Evolutionary conservation across 2,888 invertebrate genomes (phyloP).

Genomic region (Lepidonotus clava): DNA sequence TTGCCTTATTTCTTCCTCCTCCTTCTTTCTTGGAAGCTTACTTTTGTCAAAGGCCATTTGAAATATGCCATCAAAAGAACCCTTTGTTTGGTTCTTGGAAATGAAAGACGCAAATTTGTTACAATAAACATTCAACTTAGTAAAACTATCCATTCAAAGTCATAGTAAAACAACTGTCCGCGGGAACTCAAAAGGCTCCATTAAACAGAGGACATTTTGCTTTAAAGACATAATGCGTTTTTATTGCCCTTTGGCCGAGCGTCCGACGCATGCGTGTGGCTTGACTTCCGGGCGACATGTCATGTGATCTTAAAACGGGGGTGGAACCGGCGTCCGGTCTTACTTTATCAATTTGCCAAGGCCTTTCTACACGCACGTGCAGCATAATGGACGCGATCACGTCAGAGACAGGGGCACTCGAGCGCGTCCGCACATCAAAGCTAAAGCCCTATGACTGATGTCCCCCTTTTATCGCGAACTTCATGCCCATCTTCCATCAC

Average conservation of each 20-base stretch:
- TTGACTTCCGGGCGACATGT: neutral
- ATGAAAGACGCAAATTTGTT: no score
- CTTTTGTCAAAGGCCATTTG: no score
- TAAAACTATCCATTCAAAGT: no score
- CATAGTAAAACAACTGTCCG: no score
- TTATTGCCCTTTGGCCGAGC: neutral
- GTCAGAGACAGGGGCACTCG: conserved; percentile 4
- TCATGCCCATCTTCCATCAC: neutral
- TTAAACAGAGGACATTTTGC: no score
- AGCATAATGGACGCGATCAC: neutral
- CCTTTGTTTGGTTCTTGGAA: no score
- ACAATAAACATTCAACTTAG: no score
- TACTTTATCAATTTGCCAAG: conserved; percentile 12
- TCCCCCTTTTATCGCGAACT: neutral
- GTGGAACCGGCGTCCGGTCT: neutral
- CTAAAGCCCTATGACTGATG: neutral
- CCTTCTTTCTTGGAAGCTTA: no score
- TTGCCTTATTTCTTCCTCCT: no score
- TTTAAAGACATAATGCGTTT: neutral
- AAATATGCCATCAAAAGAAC: no score
- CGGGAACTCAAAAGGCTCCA: no score
- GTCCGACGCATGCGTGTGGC: neutral
- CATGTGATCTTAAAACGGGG: neutral
- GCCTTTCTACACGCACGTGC: neutral
- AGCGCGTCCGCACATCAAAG: neutral